phyloP scores from a whole-genome alignment of 2,797 vertebrate genomes.

The Borostomias antarcticus region DNA sequence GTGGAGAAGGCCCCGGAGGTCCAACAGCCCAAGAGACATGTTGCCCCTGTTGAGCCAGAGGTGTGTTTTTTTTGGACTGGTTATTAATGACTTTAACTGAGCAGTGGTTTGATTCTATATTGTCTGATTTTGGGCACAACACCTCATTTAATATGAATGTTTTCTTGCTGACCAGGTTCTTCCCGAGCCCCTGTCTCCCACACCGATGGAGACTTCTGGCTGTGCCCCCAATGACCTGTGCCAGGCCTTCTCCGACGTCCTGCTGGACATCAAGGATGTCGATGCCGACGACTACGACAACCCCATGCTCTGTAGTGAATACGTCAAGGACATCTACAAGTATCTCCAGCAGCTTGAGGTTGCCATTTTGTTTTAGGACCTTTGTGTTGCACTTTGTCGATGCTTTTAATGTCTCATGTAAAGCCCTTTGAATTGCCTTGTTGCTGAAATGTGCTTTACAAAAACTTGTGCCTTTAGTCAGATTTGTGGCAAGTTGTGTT shows the following conservation, averaged over 20 bases:
- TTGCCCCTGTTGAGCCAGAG: conserved; percentile 43
- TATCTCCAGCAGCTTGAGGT: conserved; percentile 85
- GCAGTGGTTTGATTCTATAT: too few relatives aligned
- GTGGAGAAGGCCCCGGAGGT: conserved; percentile 45
- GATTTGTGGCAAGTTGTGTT: too few relatives aligned
- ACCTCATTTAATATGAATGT: too few relatives aligned
- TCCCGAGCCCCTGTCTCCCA: conserved; percentile 67
- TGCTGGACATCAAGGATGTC: conserved; percentile 79
- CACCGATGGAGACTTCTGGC: conserved; percentile 77
- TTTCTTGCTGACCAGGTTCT: too few relatives aligned
- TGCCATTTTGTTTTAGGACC: too few relatives aligned
- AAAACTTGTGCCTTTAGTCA: not conserved
- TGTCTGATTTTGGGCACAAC: too few relatives aligned
- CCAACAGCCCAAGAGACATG: conserved; percentile 38
- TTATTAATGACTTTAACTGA: too few relatives aligned
- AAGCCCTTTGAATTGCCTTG: too few relatives aligned
- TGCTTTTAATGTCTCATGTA: too few relatives aligned
- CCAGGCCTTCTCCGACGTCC: conserved; percentile 81
- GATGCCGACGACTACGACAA: conserved; percentile 80
- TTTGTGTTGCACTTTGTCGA: too few relatives aligned
- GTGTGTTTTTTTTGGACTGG: not conserved
- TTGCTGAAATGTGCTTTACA: too few relatives aligned
- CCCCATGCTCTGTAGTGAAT: conserved; percentile 83
- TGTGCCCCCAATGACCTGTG: conserved; percentile 72
- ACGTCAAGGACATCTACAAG: conserved; percentile 87